A percentile compares a stretch with the other conserved stretches of the same genome.
These are phyloP conservation scores for Jordanella pulchra DNA, from an alignment of 2,797 vertebrate genomes.

Conservation along the genomic window DNA sequence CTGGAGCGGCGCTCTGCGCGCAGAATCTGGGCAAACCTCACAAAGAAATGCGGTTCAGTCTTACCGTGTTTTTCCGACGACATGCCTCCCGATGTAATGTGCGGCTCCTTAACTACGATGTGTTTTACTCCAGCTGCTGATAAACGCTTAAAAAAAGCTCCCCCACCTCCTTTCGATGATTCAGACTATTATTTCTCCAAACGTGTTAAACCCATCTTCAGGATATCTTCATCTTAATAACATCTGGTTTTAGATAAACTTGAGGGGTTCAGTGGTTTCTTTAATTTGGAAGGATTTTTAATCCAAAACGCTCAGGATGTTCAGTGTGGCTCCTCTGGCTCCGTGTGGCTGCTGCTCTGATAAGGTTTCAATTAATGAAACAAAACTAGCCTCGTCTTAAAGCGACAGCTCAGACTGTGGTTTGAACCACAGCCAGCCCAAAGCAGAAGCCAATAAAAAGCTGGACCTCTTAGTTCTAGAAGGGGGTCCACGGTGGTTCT, in stretches of 20 bases:
- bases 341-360: conserved; percentile 51
- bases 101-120: conserved; percentile 41
- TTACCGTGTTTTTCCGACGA: conserved; percentile 85
- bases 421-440: conserved; percentile 8
- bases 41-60: conserved; percentile 56
- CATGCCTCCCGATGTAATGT: conserved; percentile 69
- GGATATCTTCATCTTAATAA: conserved; percentile 49
- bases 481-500: no score
- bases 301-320: conserved; percentile 5
- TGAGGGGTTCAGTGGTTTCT: conserved; percentile 2
- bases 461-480: no score
- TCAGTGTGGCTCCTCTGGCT: conserved; percentile 1
- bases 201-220: conserved; percentile 65
- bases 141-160: conserved; percentile 1
- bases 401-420: conserved; percentile 70
- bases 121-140: conserved; percentile 48
- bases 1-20: conserved; percentile 11
- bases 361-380: conserved; percentile 77
- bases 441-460: neutral
- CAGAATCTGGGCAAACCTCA: conserved; percentile 19
- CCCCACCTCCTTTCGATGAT: conserved; percentile 35
- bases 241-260: conserved; percentile 11
- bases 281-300: neutral
- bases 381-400: conserved; percentile 76
- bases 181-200: conserved; percentile 55